Evolutionary conservation across 2,113 vertebrate species (phyloP).

Genomic region (Trochalopteron elliotii): DNA sequence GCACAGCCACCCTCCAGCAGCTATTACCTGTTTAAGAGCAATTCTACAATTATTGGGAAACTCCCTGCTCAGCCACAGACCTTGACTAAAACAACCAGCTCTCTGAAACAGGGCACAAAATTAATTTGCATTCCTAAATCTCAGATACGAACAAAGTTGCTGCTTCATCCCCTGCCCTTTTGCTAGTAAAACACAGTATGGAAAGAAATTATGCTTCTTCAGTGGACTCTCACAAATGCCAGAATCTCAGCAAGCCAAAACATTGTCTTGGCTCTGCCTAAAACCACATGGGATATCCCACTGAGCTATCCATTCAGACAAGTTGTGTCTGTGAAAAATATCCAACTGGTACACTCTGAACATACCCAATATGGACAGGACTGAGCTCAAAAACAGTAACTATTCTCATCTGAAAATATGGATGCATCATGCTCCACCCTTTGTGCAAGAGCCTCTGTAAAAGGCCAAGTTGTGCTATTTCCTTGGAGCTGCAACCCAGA

Average conservation of each 20-base stretch:
- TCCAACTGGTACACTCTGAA: neutral
- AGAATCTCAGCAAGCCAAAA: neutral
- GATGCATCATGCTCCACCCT: neutral
- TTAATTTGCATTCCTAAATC: neutral
- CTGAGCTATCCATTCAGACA: neutral
- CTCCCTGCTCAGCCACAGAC: neutral
- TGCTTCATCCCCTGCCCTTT: neutral
- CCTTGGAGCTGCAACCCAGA: neutral
- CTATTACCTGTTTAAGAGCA: neutral
- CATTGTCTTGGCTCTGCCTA: neutral
- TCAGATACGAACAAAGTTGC: neutral
- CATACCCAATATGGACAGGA: neutral
- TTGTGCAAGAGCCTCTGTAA: neutral
- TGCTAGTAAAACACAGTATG: neutral
- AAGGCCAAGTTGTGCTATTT: neutral
- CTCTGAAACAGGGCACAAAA: neutral
- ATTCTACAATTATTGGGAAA: neutral
- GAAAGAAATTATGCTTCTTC: neutral
- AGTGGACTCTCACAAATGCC: neutral
- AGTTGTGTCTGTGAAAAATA: neutral
- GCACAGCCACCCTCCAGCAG: neutral
- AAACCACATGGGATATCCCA: neutral
- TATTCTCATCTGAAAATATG: neutral
- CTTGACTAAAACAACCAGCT: neutral
- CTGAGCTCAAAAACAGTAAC: neutral